Evolutionary conservation across 1,140 invertebrate species (phyloP).

Genomic region (Cyrtorhinus lividipennis): DNA sequence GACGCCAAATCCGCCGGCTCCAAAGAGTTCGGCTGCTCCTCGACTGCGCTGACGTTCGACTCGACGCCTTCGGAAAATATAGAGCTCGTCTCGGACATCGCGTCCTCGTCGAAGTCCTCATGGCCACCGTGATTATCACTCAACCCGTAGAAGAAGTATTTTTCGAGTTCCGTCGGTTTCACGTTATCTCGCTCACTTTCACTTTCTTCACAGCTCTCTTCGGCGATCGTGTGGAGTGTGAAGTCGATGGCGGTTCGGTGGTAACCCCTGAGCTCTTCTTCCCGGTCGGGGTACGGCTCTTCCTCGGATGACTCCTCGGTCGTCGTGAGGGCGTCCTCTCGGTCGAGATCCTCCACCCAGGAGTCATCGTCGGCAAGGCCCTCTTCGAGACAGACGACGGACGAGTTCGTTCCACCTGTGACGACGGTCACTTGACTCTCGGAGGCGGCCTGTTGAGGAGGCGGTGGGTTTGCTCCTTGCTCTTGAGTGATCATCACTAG

Average conservation of each 20-base stretch:
- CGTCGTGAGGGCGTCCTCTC: slow-evolving; percentile 39
- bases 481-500: slow-evolving; percentile 75
- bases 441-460: slow-evolving; percentile 25
- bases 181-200: slow-evolving; percentile 45
- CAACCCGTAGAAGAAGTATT: slow-evolving; percentile 78
- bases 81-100: slow-evolving; percentile 72
- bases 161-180: slow-evolving; percentile 64
- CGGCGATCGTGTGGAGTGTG: slow-evolving; percentile 81
- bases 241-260: slow-evolving; percentile 69
- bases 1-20: slow-evolving; percentile 61
- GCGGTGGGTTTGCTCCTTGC: slow-evolving; percentile 29
- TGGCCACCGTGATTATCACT: slow-evolving; percentile 45
- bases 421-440: slow-evolving; percentile 39
- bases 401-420: slow-evolving; percentile 40
- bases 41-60: slow-evolving; percentile 41
- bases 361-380: slow-evolving; percentile 73
- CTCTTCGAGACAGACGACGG: slow-evolving; percentile 62
- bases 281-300: slow-evolving; percentile 29
- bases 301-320: slow-evolving; percentile 40
- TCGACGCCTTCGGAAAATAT: slow-evolving; percentile 70
- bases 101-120: slow-evolving; percentile 45
- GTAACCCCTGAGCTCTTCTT: slow-evolving; percentile 66
- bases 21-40: slow-evolving; percentile 26
- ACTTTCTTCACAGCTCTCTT: slow-evolving; percentile 86
- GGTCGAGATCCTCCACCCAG: slow-evolving; percentile 69